phyloP scores from a whole-genome alignment of 2,797 vertebrate species.

The Pseudocheirus occidentalis region DNA sequence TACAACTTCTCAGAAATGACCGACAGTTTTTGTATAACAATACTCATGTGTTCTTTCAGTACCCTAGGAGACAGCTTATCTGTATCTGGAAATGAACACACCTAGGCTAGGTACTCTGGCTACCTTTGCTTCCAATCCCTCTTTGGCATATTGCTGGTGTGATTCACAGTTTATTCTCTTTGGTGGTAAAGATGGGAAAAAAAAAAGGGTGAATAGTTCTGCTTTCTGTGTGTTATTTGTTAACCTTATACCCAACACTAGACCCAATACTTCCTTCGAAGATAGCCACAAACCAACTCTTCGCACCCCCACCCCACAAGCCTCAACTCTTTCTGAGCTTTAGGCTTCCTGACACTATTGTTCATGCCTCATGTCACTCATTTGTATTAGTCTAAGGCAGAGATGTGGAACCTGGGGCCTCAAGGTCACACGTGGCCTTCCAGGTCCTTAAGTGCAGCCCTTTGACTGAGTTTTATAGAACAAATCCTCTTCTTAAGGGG shows the following conservation, averaged over 20 bases:
- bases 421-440: too few species aligned
- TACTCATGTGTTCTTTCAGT: background rate
- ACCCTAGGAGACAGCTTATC: background rate
- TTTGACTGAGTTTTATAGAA: too few species aligned
- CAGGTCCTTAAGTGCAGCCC: too few species aligned
- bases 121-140: background rate
- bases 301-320: background rate
- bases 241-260: background rate
- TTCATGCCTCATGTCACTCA: background rate
- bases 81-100: background rate
- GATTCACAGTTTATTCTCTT: background rate
- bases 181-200: background rate
- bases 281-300: background rate
- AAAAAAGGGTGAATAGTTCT: background rate
- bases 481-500: too few species aligned
- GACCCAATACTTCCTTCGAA: background rate
- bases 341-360: background rate
- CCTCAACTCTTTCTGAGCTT: background rate
- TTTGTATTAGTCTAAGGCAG: background rate
- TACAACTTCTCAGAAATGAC: background rate
- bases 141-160: background rate
- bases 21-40: background rate
- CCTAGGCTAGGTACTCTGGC: background rate
- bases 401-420: too few species aligned
- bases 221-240: background rate